Base-by-base conservation (phyloP, 2,888 invertebrate genomes). In the Priocnemis perturbator region DNA sequence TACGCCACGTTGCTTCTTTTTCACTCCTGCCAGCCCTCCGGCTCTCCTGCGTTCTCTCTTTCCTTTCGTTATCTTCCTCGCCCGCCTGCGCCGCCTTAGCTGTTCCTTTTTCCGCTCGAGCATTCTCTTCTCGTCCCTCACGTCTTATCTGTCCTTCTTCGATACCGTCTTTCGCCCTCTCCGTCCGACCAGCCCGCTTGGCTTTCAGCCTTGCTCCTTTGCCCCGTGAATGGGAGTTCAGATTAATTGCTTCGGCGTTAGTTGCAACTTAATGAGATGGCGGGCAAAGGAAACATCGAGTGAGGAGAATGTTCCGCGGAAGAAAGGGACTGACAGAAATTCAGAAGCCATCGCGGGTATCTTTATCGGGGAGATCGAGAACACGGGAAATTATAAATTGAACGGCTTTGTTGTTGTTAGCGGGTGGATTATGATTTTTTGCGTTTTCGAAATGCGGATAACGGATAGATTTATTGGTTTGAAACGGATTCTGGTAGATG, bases 191-290 rank as follows among this genome's bases (percentile, higher is more conserved):
- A 21, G 30, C 37, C 5, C 50, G 7, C 15, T 2, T 17, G 50
- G n/a, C 17, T 50, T 19, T 19, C 52, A 26, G 58, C 23, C 57
- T 62, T 45, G 61, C 44, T 52, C 57, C 63, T 63, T 56, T 67
- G 64, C 75, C 60, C 74, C 65, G 65, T 67, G 75, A 76, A 79
- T 74, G 74, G 78, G 79, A 79, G 79, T 82, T 82, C 74, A 78
- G 79, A 82, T 83, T 83, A 83, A 83, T 83, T 81, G 80, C 78
- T 81, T 74, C 79, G 79, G 83, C 81, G 83, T 81, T 79, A 82
- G 81, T 83, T 79, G 81, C 81, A 80, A 83, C 78, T 83, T 83
- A 83, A 82, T 77, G 82, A 82, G 81, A 74, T 62, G 66, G 61
- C 45, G 70, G 70, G 67, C 66, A 37, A 60, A 9, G 37, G 5